These are phyloP conservation scores for Thermophis baileyi DNA, from an alignment of 2,113 vertebrate species.

Conservation along the genomic window DNA sequence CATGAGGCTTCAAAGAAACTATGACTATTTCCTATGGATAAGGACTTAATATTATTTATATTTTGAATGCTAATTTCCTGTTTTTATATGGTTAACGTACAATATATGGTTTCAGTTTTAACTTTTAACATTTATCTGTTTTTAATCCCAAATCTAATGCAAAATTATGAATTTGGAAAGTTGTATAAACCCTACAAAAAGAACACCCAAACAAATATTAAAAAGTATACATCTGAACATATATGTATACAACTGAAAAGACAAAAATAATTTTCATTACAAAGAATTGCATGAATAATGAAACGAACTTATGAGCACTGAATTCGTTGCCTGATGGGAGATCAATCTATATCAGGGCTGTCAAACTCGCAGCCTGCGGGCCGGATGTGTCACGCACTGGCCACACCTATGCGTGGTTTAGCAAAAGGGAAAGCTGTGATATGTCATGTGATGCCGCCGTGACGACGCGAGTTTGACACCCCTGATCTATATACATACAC, in stretches of 20 bases:
- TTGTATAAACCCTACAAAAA: background rate
- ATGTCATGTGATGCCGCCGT: too few relatives aligned
- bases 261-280: background rate
- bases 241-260: background rate
- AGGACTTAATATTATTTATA: background rate
- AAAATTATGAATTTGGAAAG: background rate
- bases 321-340: background rate
- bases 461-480: too few relatives aligned
- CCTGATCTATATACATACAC: background rate
- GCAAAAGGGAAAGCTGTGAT: too few relatives aligned
- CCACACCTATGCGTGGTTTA: too few relatives aligned
- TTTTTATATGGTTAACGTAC: background rate
- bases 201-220: background rate
- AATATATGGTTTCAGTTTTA: background rate
- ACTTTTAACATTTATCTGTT: background rate
- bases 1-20: background rate
- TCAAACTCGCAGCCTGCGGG: too few relatives aligned
- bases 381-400: too few relatives aligned
- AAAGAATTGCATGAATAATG: background rate
- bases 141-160: background rate
- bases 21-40: background rate
- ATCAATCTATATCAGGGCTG: background rate
- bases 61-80: background rate
- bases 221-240: background rate
- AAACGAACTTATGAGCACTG: background rate